Base-by-base conservation (phyloP, 2,888 invertebrate genomes). In the Catocala sponsa region DNA sequence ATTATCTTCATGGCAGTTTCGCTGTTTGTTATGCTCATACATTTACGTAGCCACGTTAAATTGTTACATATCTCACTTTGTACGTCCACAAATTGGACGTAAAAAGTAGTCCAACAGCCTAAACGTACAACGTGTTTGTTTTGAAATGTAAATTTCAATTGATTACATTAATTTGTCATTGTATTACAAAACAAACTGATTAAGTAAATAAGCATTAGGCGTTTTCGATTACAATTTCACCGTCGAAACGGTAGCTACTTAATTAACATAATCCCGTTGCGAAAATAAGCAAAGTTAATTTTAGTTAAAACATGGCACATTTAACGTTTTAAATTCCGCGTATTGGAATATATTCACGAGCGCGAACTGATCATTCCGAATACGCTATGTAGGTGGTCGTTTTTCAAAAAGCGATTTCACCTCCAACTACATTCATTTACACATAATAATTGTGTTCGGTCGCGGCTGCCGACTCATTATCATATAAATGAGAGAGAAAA, bases 401-500 rank as follows among this genome's bases (percentile, higher is more conserved):
- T 73, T 75, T 88, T 87, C 76, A 84, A 86, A 87, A 87, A 84
- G 80, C 83, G 78, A 83, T 88, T 87, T 86, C 80, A 86, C 83
- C 84, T 82, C 78, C 73, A 83, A 87, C 86, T 86, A 85, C 86
- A 85, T 87, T 82, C 84, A 89, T 91, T 90, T 90, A 88, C 88
- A 90, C 90, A 85, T 89, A 89, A 91, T 90, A 91, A 92, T 91
- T 91, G 87, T 89, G 86, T 88, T 87, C 84, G 84, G 85, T 85
- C 83, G 87, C 85, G 86, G 86, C 84, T 84, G 86, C 83, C 81
- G 87, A 83, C 92, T 92, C 90, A 94, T 93, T 92, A 92, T 88
- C 91, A 93, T 93, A 92, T 90, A 92, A 92, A 94, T 92, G 93
- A 93, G 92, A 90, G 91, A 90, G 91, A 93, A 92, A 92, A 93